These are phyloP conservation scores for Lasioglossum villosulum DNA, from an alignment of 2,888 invertebrate species.

Conservation along the genomic window DNA sequence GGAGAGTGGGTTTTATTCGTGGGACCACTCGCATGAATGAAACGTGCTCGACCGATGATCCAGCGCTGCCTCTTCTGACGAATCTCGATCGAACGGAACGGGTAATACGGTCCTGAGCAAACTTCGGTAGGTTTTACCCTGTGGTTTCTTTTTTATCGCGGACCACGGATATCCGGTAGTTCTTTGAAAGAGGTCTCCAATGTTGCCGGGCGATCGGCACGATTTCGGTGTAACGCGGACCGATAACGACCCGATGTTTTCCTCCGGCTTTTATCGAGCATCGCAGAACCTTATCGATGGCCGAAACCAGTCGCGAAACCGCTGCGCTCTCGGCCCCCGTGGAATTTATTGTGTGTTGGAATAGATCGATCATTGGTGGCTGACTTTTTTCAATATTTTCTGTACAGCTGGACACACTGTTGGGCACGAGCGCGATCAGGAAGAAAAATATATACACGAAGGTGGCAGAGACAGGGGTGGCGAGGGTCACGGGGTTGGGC, in stretches of 20 bases:
- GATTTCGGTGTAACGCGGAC: not conserved
- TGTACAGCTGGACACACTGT: slow-evolving; percentile 81
- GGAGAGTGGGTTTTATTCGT: not conserved
- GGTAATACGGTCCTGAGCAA: slow-evolving; percentile 48
- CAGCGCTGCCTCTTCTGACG: slow-evolving; percentile 18
- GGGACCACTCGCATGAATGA: slow-evolving; percentile 17
- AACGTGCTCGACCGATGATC: slow-evolving; percentile 17
- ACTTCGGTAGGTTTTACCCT: slow-evolving; percentile 42
- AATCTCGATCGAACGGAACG: slow-evolving; percentile 30
- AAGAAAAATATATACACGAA: slow-evolving; percentile 79
- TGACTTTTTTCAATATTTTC: slow-evolving; percentile 39
- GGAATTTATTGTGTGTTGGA: not conserved
- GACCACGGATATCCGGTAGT: slow-evolving; percentile 64
- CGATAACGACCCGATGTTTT: not conserved
- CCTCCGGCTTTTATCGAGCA: not conserved
- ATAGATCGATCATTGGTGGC: not conserved
- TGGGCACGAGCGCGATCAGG: slow-evolving; percentile 82
- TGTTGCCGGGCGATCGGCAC: not conserved
- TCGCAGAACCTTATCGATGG: not conserved
- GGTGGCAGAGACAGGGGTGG: slow-evolving; percentile 80
- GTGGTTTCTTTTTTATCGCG: slow-evolving; percentile 50
- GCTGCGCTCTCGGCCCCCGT: not conserved
- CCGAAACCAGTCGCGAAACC: not conserved
- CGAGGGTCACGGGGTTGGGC: slow-evolving; percentile 80
- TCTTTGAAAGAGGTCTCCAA: slow-evolving; percentile 13